Conservation (phyloP, 2,113 vertebrate genomes). For the Miniopterus natalensis region DNA sequence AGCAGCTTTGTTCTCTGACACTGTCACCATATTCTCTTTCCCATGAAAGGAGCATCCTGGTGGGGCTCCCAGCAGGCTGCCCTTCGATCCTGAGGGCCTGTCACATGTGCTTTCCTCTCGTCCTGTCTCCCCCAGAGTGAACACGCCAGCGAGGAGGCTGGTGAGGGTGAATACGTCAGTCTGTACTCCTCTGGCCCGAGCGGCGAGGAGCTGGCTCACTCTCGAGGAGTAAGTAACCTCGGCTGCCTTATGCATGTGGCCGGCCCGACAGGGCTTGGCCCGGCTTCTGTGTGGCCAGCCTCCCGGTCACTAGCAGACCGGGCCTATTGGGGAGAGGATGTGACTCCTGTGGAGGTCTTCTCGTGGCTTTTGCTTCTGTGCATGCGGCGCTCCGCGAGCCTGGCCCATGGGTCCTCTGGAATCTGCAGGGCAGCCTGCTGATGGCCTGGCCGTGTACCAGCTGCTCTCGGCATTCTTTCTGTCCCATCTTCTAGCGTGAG, state of each 20-base stretch:
- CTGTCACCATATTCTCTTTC: fast-evolving
- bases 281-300: background rate
- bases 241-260: conserved; percentile 84
- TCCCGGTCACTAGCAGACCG: background rate
- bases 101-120: conserved; percentile 83
- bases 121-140: conserved; percentile 95
- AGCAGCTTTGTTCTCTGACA: background rate
- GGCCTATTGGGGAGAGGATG: background rate
- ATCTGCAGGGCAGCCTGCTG: background rate
- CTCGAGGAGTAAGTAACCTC: conserved; percentile 95
- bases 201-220: conserved; percentile 92
- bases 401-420: conserved; percentile 37
- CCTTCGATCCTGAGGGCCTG: background rate
- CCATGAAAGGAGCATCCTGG: background rate
- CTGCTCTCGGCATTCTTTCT: conserved; percentile 41
- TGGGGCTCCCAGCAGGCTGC: background rate
- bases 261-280: background rate
- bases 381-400: conserved; percentile 39
- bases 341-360: background rate
- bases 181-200: conserved; percentile 96
- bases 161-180: conserved; percentile 98
- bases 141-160: conserved; percentile 94
- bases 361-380: background rate
- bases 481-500: background rate
- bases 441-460: background rate